These are phyloP conservation scores for Neelides sp. DNA, from an alignment of 1,140 invertebrate genomes.

Conservation along the genomic window DNA sequence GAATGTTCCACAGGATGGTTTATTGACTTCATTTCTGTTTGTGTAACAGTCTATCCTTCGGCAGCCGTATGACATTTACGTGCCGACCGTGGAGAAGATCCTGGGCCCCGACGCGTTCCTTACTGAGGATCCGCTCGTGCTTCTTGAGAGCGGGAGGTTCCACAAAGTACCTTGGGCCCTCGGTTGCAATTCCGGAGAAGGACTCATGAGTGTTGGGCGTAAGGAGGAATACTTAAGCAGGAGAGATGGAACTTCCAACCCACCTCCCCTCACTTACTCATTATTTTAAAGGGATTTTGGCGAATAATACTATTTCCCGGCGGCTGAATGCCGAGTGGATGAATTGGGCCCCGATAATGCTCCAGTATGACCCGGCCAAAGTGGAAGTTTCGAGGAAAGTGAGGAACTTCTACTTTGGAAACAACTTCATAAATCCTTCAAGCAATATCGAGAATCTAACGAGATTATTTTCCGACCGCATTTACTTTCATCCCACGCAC, in stretches of 20 bases:
- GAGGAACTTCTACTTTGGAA: constrained; percentile 18
- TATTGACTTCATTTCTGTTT: too few relatives aligned
- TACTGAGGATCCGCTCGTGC: constrained; percentile 32
- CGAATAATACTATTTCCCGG: constrained; percentile 7
- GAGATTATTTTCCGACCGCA: constrained; percentile 11
- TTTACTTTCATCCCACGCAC: constrained; percentile 11
- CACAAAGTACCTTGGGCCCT: constrained; percentile 46
- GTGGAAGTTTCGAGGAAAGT: constrained; percentile 17
- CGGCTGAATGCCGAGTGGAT: constrained; percentile 14
- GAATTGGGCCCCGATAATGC: constrained; percentile 18
- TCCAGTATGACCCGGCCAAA: constrained; percentile 15
- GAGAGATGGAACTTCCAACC: not conserved
- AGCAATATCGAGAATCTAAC: constrained; percentile 11
- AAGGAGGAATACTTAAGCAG: not conserved
- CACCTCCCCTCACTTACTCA: not conserved
- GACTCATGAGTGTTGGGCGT: constrained; percentile 37
- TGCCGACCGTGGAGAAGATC: constrained; percentile 28
- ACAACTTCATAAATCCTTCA: not conserved
- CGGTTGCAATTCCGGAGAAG: constrained; percentile 47
- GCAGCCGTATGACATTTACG: constrained; percentile 20
- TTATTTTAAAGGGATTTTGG: constrained; percentile 13
- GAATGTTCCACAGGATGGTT: not conserved
- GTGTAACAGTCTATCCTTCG: not conserved
- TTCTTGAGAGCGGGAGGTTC: constrained; percentile 35
- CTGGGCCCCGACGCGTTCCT: constrained; percentile 35